These are phyloP conservation scores for Prenolepis imparis DNA, from an alignment of 2,888 invertebrate species.

Conservation along the genomic window DNA sequence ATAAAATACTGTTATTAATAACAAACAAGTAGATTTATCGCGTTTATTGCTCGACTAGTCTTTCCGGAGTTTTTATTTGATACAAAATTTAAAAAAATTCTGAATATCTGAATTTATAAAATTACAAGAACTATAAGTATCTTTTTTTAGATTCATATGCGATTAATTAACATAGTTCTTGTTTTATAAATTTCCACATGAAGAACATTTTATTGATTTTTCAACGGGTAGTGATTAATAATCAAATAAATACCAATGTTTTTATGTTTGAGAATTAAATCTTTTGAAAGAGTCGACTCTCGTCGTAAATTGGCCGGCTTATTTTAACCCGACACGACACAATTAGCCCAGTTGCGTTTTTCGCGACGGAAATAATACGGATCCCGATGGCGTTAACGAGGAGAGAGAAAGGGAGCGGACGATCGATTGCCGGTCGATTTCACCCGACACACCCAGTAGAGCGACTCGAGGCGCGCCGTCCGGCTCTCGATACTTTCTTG, in stretches of 20 bases:
- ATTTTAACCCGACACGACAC: not conserved
- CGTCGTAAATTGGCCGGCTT: conserved; percentile 11
- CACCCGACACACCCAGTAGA: conserved; percentile 73
- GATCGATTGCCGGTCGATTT: conserved; percentile 63
- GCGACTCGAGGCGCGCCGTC: conserved; percentile 67
- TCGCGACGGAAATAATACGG: conserved; percentile 14
- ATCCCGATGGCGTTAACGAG: conserved; percentile 8
- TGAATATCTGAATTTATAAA: not conserved
- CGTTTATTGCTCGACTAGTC: not conserved
- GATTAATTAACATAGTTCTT: not conserved
- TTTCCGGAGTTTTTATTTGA: not conserved
- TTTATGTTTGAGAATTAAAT: conserved; percentile 33
- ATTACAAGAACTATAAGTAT: not conserved
- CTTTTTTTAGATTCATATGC: not conserved
- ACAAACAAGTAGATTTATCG: not conserved
- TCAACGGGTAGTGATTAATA: conserved; percentile 45
- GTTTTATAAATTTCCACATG: not conserved
- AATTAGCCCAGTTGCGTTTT: conserved; percentile 39
- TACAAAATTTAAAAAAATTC: not conserved
- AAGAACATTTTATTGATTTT: conserved; percentile 38
- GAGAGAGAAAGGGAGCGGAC: conserved; percentile 14
- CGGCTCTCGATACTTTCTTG: conserved; percentile 84
- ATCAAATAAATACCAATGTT: conserved; percentile 27
- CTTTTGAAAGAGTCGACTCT: not conserved
- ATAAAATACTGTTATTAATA: not conserved